Evolutionary conservation across 2,888 invertebrate genomes (phyloP).

Genomic region (Hypercompe scribonia): DNA sequence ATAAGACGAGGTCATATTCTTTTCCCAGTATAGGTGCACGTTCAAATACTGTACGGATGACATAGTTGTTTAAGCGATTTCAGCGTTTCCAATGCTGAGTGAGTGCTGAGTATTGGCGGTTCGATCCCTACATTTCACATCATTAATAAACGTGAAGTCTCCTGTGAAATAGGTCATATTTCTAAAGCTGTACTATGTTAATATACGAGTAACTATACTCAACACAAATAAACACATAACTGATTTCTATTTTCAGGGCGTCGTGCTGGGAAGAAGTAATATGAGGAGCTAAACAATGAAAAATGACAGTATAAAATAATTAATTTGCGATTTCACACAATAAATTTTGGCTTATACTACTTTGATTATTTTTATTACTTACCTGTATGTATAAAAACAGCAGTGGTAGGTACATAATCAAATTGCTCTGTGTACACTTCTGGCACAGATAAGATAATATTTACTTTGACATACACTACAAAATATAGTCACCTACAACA

Average conservation of each 20-base stretch:
- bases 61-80: too few relatives aligned
- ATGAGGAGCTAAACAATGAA: not conserved
- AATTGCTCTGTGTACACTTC: not conserved
- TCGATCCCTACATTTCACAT: too few relatives aligned
- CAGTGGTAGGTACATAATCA: not conserved
- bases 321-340: not conserved
- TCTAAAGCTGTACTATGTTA: too few relatives aligned
- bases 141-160: too few relatives aligned
- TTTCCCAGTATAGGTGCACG: too few relatives aligned
- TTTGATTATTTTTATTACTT: not conserved
- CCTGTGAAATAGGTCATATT: too few relatives aligned
- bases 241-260: slow-evolving; percentile 2
- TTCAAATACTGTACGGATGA: too few relatives aligned
- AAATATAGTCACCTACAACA: not conserved
- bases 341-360: not conserved
- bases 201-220: too few relatives aligned
- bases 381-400: not conserved
- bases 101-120: too few relatives aligned
- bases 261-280: not conserved
- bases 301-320: not conserved
- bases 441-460: not conserved
- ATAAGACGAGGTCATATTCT: too few relatives aligned
- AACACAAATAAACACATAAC: not conserved
- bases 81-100: too few relatives aligned
- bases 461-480: not conserved